Conservation (phyloP, 2,888 invertebrate species). For the Tuberolachnus salignus region DNA sequence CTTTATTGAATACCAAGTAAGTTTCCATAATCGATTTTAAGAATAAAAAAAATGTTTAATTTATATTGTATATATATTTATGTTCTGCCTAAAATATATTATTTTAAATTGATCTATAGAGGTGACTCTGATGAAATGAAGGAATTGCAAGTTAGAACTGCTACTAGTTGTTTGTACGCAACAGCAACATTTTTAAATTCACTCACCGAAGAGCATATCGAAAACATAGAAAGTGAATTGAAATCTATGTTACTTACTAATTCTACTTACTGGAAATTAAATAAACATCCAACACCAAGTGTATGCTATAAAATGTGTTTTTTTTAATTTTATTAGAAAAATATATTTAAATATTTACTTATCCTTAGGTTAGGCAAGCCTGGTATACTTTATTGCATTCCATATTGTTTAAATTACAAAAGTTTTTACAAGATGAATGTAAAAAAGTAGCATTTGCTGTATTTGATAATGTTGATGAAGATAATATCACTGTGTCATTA, state of each 20-base stretch:
- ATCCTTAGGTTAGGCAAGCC: conserved; percentile 43
- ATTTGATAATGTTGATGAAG: conserved; percentile 71
- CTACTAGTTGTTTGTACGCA: conserved; percentile 50
- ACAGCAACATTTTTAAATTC: conserved; percentile 37
- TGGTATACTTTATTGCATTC: conserved; percentile 50
- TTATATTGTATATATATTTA: too few relatives aligned
- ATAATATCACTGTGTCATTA: conserved; percentile 71
- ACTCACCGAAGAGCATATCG: conserved; percentile 36
- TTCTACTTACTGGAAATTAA: conserved; percentile 48
- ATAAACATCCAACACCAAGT: conserved; percentile 50
- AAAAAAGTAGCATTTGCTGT: conserved; percentile 57
- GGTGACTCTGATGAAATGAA: conserved; percentile 44
- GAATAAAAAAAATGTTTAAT: not conserved
- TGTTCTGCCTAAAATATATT: not conserved
- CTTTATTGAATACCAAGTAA: conserved; percentile 48
- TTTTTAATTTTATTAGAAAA: conserved; percentile 3
- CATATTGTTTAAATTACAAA: conserved; percentile 55
- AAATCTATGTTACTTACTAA: conserved; percentile 42
- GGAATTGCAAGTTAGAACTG: conserved; percentile 53
- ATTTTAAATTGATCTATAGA: conserved; percentile 14
- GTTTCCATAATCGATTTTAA: not conserved
- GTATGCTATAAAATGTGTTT: conserved; percentile 22
- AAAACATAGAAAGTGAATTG: conserved; percentile 48
- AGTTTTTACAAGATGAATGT: conserved; percentile 56
- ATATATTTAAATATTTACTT: conserved; percentile 1